Base-by-base conservation (phyloP, 2,888 invertebrate species). In the Apamea monoglypha region DNA sequence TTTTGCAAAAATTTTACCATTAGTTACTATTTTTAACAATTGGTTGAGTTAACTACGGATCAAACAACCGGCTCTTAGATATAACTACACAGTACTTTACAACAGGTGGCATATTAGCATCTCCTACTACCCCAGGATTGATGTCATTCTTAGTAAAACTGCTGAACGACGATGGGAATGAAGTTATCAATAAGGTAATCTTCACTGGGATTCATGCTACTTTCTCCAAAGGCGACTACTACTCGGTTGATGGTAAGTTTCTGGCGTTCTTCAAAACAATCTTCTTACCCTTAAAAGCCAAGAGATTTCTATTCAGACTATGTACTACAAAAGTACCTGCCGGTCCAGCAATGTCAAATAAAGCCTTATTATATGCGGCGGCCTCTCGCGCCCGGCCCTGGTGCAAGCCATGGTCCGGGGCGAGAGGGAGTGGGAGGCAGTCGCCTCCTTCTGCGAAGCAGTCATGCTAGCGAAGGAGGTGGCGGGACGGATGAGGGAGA, bases 181-280 rank as follows among this genome's bases (percentile, higher is more conserved):
- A 56, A 69, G 14, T 5, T 7, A 63, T 7, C 29, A 6, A 18
- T 29, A 73, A 67, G 6, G 67, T 70, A 29, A 75, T 88, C 18
- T 86, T 83, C 18, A 88, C 80, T 4, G 88, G 87, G 0, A 68
- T 87, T 12, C 84, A 86, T 40, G 70, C 86, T 0, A 84, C 81
- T 1, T 82, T 84, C 21, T 82, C 88, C 8, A 80, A 61, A 59
- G 84, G 85, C n/a, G 80, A 80, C 29, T 85, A 63, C 56, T 5
- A 21, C 14, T 78, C 87, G 1, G 8, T 84, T 14, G 82, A 81
- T 40, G 84, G 87, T 83, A 21, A 40, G 78, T 70, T 16, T 63
- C 1, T 21, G 21, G 1, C 29, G 6, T 44, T 70, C 32, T 44
- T 10, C 40, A n/a, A 44, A 16, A 6, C 40, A n/a, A n/a, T 68